Conservation (phyloP, 2,888 invertebrate species). For the Tenthredo amoena region DNA sequence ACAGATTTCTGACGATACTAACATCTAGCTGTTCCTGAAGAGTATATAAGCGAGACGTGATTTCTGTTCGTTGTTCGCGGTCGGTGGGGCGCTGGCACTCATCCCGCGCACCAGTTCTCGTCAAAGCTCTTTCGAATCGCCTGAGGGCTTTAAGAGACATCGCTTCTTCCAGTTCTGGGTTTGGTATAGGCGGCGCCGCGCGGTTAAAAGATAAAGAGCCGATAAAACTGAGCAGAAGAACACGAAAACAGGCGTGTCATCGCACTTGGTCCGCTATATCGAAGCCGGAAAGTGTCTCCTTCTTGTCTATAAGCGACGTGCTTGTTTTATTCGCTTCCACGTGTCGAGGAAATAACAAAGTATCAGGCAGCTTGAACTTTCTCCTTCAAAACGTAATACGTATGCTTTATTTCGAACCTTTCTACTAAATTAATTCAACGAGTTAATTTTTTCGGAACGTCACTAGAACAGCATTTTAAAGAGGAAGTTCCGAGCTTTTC, state of each 20-base stretch:
- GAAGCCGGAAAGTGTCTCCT: neutral
- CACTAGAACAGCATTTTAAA: neutral
- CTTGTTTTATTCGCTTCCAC: neutral
- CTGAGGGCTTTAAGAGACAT: conserved; percentile 25
- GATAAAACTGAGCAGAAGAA: conserved; percentile 36
- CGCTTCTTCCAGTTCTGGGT: conserved; percentile 9
- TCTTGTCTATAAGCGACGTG: neutral
- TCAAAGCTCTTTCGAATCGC: conserved; percentile 42
- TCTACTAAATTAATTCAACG: neutral
- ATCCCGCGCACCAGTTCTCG: conserved; percentile 26
- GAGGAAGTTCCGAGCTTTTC: neutral
- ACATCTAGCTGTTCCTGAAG: neutral
- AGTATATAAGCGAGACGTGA: conserved; percentile 8
- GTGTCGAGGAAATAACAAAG: neutral
- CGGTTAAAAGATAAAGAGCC: conserved; percentile 48
- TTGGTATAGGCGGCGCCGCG: neutral
- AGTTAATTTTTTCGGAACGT: neutral
- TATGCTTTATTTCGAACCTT: neutral
- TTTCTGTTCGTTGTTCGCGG: conserved; percentile 5
- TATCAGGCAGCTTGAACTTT: neutral
- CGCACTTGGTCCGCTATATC: neutral
- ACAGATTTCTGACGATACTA: neutral
- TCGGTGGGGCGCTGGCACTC: conserved; percentile 5
- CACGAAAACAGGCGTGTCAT: conserved; percentile 13
- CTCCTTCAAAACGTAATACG: neutral